Evolutionary conservation across 2,113 vertebrate genomes (phyloP), one percentile per base, ranked within the genome.

Genomic region (Ancistrus triradiatus): DNA sequence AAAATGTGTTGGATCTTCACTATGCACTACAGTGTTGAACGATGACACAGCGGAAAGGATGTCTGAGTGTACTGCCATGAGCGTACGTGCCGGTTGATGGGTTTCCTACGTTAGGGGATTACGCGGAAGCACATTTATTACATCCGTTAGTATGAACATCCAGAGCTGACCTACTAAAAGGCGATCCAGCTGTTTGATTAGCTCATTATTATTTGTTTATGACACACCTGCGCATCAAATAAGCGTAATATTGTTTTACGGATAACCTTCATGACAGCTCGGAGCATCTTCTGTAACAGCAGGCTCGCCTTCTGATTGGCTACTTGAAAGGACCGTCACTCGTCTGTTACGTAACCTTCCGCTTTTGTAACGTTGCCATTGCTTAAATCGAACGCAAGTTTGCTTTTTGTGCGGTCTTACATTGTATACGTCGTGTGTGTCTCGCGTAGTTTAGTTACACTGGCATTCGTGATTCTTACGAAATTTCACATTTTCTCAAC

Each of bases 221-320:
- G 4, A 8, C 27, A 51, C n/a, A 2, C 6, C 2, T n/a, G n/a
- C n/a, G n/a, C n/a, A n/a, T n/a, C n/a, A n/a, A n/a, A n/a, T n/a
- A n/a, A n/a, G n/a, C n/a, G n/a, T n/a, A n/a, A n/a, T n/a, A n/a
- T n/a, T n/a, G n/a, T n/a, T n/a, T n/a, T n/a, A n/a, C n/a, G n/a
- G n/a, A n/a, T n/a, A n/a, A n/a, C n/a, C n/a, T n/a, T n/a, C n/a
- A 19, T 53, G 10, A 14, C 3, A 19, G 18, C 7, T 15, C 14
- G 4, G 6, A 52, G 59, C 67, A 49, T 69, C 59, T 21, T 42
- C 24, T 14, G 18, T 27, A 25, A 27, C 28, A 18, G 18, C 1
- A 6, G 3, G 35, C 68, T 27, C 52, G 24, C 19, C 4, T 7
- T 57, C 46, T 58, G 68, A 70, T 70, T 70, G 68, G 68, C 18